These are phyloP conservation scores for Plectus sambesii DNA, from an alignment of 1,140 invertebrate species.

Conservation along the genomic window DNA sequence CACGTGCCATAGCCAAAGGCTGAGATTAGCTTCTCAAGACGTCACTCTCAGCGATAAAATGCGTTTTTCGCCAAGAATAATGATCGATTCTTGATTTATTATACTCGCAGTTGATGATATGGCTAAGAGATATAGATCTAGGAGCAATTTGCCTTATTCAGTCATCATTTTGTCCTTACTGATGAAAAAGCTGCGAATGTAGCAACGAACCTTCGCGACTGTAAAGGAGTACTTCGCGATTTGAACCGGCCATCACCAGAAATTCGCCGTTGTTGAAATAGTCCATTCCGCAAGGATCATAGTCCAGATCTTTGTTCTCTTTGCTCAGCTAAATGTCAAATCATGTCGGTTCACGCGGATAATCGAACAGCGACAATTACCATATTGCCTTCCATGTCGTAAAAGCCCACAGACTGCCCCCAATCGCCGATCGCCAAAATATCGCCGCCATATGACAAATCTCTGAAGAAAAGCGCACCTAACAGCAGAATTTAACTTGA, in stretches of 20 bases:
- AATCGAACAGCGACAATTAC: slow-evolving; percentile 46
- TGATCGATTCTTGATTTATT: too few relatives aligned
- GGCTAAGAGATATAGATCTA: too few relatives aligned
- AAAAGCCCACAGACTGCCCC: slow-evolving; percentile 81
- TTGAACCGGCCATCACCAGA: slow-evolving; percentile 69
- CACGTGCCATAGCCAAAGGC: too few relatives aligned
- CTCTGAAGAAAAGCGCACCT: slow-evolving; percentile 20
- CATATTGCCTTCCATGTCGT: slow-evolving; percentile 70
- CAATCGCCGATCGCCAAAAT: slow-evolving; percentile 82
- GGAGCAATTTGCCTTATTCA: too few relatives aligned
- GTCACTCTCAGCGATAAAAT: too few relatives aligned
- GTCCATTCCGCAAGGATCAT: slow-evolving; percentile 64
- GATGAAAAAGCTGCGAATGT: too few relatives aligned
- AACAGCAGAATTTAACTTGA: slow-evolving; percentile 40
- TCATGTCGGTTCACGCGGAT: slow-evolving; percentile 5
- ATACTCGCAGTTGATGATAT: too few relatives aligned
- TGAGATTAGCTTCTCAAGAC: too few relatives aligned
- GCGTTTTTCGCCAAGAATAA: too few relatives aligned
- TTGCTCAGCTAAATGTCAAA: slow-evolving; percentile 23
- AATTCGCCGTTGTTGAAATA: slow-evolving; percentile 71
- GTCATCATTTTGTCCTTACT: too few relatives aligned
- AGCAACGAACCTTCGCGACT: slow-evolving; percentile 66
- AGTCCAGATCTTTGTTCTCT: slow-evolving; percentile 63
- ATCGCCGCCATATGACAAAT: slow-evolving; percentile 29
- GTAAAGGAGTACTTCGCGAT: slow-evolving; percentile 63